These are phyloP conservation scores for Drosophila fulvimacula DNA, from an alignment of 2,888 invertebrate species.

Conservation along the genomic window DNA sequence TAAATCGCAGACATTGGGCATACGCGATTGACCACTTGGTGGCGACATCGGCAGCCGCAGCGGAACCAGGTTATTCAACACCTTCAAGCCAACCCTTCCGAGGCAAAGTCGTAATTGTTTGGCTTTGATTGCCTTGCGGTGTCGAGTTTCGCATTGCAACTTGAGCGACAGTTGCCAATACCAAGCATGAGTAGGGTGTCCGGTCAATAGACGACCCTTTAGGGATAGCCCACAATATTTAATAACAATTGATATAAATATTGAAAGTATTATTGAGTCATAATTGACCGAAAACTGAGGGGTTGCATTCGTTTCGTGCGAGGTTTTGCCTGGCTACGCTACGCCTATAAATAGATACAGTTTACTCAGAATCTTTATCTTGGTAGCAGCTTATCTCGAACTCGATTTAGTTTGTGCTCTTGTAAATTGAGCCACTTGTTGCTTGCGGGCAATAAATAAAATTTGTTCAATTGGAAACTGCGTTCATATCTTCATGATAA, in stretches of 20 bases:
- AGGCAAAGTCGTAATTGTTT: constrained; percentile 23
- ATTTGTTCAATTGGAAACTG: constrained; percentile 42
- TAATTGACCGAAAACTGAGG: constrained; percentile 42
- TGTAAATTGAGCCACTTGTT: constrained; percentile 48
- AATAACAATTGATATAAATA: constrained; percentile 80
- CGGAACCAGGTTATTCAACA: constrained; percentile 69
- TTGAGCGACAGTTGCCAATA: constrained; percentile 32
- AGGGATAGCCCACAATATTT: constrained; percentile 74
- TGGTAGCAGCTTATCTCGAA: constrained; percentile 32
- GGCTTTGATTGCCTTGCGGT: constrained; percentile 68
- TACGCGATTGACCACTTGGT: constrained; percentile 39
- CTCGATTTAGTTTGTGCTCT: constrained; percentile 6
- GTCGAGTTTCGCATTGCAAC: constrained; percentile 55
- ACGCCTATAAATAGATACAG: neutral
- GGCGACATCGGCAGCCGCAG: constrained; percentile 22
- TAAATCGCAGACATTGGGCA: constrained; percentile 37
- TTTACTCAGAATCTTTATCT: neutral
- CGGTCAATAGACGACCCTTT: constrained; percentile 34
- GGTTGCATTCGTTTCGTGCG: constrained; percentile 30
- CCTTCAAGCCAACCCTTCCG: constrained; percentile 42
- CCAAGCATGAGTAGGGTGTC: constrained; percentile 10
- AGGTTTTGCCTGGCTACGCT: constrained; percentile 2
- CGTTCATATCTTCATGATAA: constrained; percentile 30
- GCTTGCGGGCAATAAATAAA: constrained; percentile 48
- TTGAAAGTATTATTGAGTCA: constrained; percentile 75